Evolutionary conservation across 2,113 vertebrate genomes (phyloP), one percentile per base, ranked within the genome.

Genomic region (Dipodomys ordii): DNA sequence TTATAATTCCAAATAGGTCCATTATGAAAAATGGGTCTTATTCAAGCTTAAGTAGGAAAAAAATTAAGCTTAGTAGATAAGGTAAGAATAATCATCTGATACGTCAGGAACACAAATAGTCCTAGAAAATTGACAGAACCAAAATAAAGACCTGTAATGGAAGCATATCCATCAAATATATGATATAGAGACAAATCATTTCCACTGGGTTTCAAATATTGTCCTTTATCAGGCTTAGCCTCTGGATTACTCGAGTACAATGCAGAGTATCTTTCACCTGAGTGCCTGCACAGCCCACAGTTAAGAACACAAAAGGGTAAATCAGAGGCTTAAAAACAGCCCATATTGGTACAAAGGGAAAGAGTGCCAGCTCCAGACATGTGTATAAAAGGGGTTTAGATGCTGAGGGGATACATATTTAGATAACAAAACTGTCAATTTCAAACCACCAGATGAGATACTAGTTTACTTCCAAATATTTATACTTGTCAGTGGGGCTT

Each of bases 221-320:
- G 20, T 74, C 71, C 49, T 62, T 90, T 81, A 90, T 88, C 57
- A 62, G 44, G 76, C 76, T 95, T 78, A 81, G 64, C 53, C 35
- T 60, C 27, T 35, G 87, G 72, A 46, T 93, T 82, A 57, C n/a
- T 12, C 27, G 20, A n/a, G 19, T 20, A 94, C 49, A 96, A 86
- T 92, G 16, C 27, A 32, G 10, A 35, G 19, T 83, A 12, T 62
- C 82, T 92, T 89, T 77, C 64, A 69, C 44, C 32, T 71, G 71
- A 68, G 76, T 19, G 32, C 12, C 46, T 62, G 57, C 5, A 32
- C 6, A 27, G 9, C 69, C 27, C 44, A 27, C 6, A 30, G 92
- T 83, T 76, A 92, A 91, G 88, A 82, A 92, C 49, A 94, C 71
- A 94, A 93, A 92, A 85, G 93, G n/a, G 49, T 15, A 74, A 80